These are phyloP conservation scores for Spatula clypeata DNA, from an alignment of 2,797 vertebrate genomes.

Conservation along the genomic window DNA sequence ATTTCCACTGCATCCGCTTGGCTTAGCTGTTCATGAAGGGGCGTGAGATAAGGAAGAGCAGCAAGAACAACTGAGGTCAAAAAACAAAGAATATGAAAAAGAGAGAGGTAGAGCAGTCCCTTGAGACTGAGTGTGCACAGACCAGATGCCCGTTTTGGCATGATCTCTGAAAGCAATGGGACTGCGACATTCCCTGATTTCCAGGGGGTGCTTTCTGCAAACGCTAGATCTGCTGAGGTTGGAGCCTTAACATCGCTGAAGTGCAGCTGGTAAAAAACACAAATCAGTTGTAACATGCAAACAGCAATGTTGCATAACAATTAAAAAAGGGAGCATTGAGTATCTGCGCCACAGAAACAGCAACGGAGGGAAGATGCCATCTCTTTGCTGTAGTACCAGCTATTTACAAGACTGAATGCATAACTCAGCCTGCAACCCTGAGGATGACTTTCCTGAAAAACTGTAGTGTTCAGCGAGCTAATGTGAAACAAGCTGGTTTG, in stretches of 20 bases:
- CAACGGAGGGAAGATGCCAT: accelerated
- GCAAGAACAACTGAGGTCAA: conserved; percentile 6
- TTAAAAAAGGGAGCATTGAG: not conserved
- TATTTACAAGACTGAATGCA: not conserved
- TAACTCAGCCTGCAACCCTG: not conserved
- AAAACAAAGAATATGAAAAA: not conserved
- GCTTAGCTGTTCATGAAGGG: conserved; percentile 52
- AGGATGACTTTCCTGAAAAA: not conserved
- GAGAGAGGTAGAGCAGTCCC: not conserved
- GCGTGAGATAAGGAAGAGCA: conserved; percentile 30
- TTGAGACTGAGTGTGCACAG: not conserved
- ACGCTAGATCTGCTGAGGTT: not conserved
- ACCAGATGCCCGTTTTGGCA: not conserved
- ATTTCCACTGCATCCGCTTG: conserved; percentile 29
- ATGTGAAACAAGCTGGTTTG: not conserved
- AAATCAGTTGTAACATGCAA: not conserved
- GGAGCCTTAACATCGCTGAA: not conserved
- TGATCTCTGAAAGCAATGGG: not conserved
- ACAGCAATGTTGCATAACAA: not conserved
- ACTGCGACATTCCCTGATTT: not conserved
- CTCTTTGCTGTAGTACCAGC: not conserved
- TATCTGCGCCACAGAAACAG: not conserved
- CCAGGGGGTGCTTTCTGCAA: not conserved
- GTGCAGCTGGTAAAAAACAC: not conserved
- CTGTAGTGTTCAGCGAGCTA: not conserved